Conservation (phyloP, 2,888 invertebrate genomes). For the Brenthis ino region DNA sequence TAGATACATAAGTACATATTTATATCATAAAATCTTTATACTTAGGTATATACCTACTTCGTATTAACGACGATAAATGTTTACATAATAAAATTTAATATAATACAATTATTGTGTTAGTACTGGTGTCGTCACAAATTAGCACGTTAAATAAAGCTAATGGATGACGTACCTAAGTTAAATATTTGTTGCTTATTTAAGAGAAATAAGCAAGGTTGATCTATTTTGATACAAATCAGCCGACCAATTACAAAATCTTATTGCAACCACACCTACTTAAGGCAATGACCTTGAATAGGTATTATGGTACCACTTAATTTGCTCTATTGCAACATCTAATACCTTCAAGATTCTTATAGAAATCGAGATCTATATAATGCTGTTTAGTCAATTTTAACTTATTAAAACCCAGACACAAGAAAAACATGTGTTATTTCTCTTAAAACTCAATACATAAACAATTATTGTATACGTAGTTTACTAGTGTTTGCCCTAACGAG, state of each 20-base stretch:
- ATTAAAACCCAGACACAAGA: too few relatives aligned
- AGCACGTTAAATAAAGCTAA: slow-evolving; percentile 12
- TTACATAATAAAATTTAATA: background rate
- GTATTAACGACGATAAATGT: too few relatives aligned
- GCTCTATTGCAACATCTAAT: background rate
- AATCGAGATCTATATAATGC: too few relatives aligned
- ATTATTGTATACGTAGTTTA: too few relatives aligned
- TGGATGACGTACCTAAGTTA: background rate
- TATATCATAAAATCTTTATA: too few relatives aligned
- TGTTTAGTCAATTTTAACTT: too few relatives aligned
- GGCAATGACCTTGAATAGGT: slow-evolving; percentile 10
- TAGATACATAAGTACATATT: too few relatives aligned
- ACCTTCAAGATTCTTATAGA: background rate
- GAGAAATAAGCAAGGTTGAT: background rate
- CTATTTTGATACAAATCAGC: slow-evolving; percentile 10
- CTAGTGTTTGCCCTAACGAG: too few relatives aligned
- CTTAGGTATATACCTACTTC: too few relatives aligned
- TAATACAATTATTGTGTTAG: background rate
- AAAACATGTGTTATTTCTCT: too few relatives aligned
- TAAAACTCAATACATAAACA: too few relatives aligned
- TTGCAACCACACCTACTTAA: background rate
- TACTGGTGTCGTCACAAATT: slow-evolving; percentile 8
- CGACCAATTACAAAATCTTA: slow-evolving; percentile 6
- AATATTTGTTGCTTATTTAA: slow-evolving; percentile 11
- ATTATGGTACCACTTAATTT: background rate